Evolutionary conservation across 2,888 invertebrate genomes (phyloP).

Genomic region (Ditylenchus weischeri): DNA sequence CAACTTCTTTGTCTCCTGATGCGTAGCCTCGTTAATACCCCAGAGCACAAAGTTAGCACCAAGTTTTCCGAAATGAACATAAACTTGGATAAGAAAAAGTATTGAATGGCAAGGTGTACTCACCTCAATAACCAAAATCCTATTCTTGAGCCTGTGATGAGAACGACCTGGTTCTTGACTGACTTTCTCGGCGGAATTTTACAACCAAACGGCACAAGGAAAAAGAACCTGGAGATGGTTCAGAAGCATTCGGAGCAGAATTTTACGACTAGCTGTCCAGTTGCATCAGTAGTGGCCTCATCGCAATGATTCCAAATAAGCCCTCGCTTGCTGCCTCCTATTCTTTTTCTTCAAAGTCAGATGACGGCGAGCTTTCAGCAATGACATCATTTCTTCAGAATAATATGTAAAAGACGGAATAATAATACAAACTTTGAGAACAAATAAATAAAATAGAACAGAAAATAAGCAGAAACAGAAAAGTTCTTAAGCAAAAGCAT

Average conservation of each 20-base stretch:
- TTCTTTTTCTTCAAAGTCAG: too few species aligned
- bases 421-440: too few species aligned
- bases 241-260: constrained; percentile 29
- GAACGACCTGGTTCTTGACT: constrained; percentile 73
- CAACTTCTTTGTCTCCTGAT: constrained; percentile 76
- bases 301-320: too few species aligned
- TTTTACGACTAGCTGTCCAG: neutral
- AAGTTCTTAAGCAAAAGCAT: too few species aligned
- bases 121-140: constrained; percentile 70
- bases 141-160: constrained; percentile 82
- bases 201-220: constrained; percentile 25
- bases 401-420: too few species aligned
- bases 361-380: too few species aligned
- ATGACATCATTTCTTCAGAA: too few species aligned
- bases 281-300: too few species aligned
- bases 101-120: neutral
- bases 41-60: constrained; percentile 76
- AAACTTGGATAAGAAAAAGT: neutral
- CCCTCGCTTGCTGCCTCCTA: too few species aligned
- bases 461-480: too few species aligned
- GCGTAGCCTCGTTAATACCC: constrained; percentile 79
- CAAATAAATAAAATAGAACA: too few species aligned
- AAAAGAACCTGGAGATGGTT: constrained; percentile 13
- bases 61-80: constrained; percentile 53
- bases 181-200: constrained; percentile 65